phyloP scores from a whole-genome alignment of 1,140 invertebrate species.

The Callitettix versicolor region DNA sequence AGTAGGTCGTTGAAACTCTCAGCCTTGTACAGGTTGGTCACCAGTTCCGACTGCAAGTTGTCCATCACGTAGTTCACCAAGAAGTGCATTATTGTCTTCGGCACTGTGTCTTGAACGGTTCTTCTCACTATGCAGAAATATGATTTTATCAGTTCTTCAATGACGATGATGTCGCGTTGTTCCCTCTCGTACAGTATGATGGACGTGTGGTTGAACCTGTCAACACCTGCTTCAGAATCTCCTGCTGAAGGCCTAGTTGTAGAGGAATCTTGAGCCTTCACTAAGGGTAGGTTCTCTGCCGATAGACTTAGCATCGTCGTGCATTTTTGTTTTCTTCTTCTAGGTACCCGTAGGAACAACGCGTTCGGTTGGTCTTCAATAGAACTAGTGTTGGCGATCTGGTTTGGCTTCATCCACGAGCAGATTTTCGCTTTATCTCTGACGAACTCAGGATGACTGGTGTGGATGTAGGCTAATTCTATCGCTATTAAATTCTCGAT shows the following conservation, averaged over 20 bases:
- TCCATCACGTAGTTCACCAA: slow-evolving; percentile 22
- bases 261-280: too few relatives aligned
- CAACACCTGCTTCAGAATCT: too few relatives aligned
- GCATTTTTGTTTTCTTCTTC: too few relatives aligned
- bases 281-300: too few relatives aligned
- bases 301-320: too few relatives aligned
- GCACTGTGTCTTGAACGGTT: slow-evolving; percentile 23
- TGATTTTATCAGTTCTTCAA: slow-evolving; percentile 19
- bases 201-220: too few relatives aligned
- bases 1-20: slow-evolving; percentile 6
- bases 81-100: slow-evolving; percentile 25
- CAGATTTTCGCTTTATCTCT: too few relatives aligned
- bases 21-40: slow-evolving; percentile 16
- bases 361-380: too few relatives aligned
- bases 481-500: slow-evolving; percentile 54
- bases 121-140: slow-evolving; percentile 24
- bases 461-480: slow-evolving; percentile 63
- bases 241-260: too few relatives aligned
- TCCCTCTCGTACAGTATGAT: not conserved
- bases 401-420: too few relatives aligned
- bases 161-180: slow-evolving; percentile 13
- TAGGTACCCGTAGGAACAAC: too few relatives aligned
- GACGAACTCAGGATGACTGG: slow-evolving; percentile 52
- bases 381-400: too few relatives aligned
- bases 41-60: slow-evolving; percentile 19